Base-by-base conservation (phyloP, 1,140 invertebrate species). In the Rhizoglyphus robini region DNA sequence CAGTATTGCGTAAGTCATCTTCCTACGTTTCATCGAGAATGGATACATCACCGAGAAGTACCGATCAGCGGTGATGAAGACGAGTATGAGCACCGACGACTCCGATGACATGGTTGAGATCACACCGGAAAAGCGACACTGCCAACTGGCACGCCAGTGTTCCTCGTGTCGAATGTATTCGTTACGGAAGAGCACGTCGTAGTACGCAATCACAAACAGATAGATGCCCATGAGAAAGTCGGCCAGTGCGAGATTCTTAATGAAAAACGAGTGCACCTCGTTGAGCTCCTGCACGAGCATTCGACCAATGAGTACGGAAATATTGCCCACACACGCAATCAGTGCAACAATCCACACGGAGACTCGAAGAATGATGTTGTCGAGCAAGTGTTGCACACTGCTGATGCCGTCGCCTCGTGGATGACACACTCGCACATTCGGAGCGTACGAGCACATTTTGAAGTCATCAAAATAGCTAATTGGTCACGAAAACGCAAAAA, bases 211-310 rank as follows among this genome's bases (percentile, higher is more conserved):
- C 58, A 83, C 78, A 23, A 86, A 72, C 59, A 89, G 76, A 74
- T 89, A 89, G 58, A 88, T 73, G 1, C 86, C 87, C 84, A 88
- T 88, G 29, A 88, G 72, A 68, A 87, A 77, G 75, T 90, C 87
- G 18, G 87, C 83, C 30, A 83, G 79, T 84, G 86, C 84, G 36
- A 88, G 76, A 75, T 88, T 88, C 59, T 82, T 81, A 58, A 88
- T 84, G 34, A 88, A 79, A 63, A 80, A 72, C 8, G 77, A 78
- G 41, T 1, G 82, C 75, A 64, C 30, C 25, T 86, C 73, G 63
- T 84, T 81, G 70, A 51, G 63, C 4, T 65, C 51, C 30, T 46
- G 79, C 15, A 81, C 79, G 0, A 81, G 76, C 60, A 83, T 80
- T 69, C 87, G 77, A 61, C 83, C 83, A 74, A 81, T 83, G 18